A percentile compares a stretch with the other conserved stretches of the same genome.
These are phyloP conservation scores for Bursaphelenchus okinawaensis DNA, from an alignment of 2,888 invertebrate genomes.

Conservation along the genomic window DNA sequence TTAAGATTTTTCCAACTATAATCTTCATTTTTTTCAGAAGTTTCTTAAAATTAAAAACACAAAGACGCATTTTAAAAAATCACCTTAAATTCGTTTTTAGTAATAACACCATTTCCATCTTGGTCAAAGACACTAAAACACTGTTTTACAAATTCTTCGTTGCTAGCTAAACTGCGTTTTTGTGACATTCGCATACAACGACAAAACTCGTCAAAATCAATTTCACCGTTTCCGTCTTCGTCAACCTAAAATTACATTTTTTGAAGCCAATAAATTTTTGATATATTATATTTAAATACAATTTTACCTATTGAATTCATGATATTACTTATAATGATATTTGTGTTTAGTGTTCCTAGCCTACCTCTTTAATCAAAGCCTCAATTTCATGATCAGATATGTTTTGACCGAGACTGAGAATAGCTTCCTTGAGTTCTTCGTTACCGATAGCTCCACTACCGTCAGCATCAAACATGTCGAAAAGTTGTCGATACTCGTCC, in stretches of 20 bases:
- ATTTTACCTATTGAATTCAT: too few relatives aligned
- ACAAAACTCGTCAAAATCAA: conserved; percentile 55
- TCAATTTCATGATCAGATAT: conserved; percentile 47
- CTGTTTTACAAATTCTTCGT: conserved; percentile 44
- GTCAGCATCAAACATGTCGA: conserved; percentile 55
- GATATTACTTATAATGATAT: too few relatives aligned
- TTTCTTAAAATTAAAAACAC: not conserved
- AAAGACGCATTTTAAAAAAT: conserved; percentile 63
- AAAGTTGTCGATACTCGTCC: conserved; percentile 34
- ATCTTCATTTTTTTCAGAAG: not conserved
- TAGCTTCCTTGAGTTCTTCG: conserved; percentile 52
- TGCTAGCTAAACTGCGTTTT: conserved; percentile 32
- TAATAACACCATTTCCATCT: conserved; percentile 36
- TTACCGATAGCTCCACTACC: conserved; percentile 53
- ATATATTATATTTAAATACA: not conserved
- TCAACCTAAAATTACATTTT: conserved; percentile 34
- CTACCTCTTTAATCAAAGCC: conserved; percentile 48
- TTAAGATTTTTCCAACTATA: not conserved
- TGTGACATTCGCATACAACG: conserved; percentile 52
- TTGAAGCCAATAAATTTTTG: not conserved
- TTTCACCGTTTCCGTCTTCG: conserved; percentile 52
- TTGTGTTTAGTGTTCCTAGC: not conserved
- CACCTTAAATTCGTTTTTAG: conserved; percentile 77
- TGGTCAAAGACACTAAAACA: conserved; percentile 52
- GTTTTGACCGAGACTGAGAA: conserved; percentile 47